Evolutionary conservation across 2,113 vertebrate genomes (phyloP).

Genomic region (Psettodes erumei): DNA sequence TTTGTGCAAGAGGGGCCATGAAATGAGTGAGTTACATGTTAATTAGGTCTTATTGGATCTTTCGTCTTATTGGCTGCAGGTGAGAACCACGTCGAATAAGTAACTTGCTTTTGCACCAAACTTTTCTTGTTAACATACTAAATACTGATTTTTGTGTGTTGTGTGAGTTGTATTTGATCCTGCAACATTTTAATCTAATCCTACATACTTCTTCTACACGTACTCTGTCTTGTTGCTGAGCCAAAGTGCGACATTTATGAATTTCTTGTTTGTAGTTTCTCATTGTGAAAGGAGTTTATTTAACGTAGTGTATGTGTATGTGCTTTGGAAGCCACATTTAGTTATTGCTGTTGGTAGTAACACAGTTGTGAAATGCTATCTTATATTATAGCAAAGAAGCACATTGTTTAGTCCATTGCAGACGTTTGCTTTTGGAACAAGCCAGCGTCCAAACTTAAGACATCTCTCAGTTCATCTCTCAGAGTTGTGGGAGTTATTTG

Average conservation of each 20-base stretch:
- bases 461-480: no score
- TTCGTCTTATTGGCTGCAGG: slow-evolving; percentile 4
- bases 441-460: fast-evolving
- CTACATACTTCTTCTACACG: no score
- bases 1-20: slow-evolving; percentile 65
- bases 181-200: no score
- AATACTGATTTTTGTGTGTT: neutral
- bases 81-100: slow-evolving; percentile 19
- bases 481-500: slow-evolving; percentile 2
- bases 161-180: neutral
- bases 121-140: neutral
- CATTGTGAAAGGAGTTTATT: no score
- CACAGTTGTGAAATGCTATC: neutral
- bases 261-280: neutral
- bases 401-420: no score
- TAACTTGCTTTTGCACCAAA: neutral
- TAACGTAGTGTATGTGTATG: neutral
- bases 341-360: neutral
- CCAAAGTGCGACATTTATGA: neutral
- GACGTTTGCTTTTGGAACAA: neutral
- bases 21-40: slow-evolving; percentile 54
- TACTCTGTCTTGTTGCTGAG: neutral
- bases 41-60: slow-evolving; percentile 42
- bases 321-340: neutral
- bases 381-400: neutral